These are phyloP conservation scores for Sebastes oblongus DNA, from an alignment of 2,797 vertebrate genomes.

Conservation along the genomic window DNA sequence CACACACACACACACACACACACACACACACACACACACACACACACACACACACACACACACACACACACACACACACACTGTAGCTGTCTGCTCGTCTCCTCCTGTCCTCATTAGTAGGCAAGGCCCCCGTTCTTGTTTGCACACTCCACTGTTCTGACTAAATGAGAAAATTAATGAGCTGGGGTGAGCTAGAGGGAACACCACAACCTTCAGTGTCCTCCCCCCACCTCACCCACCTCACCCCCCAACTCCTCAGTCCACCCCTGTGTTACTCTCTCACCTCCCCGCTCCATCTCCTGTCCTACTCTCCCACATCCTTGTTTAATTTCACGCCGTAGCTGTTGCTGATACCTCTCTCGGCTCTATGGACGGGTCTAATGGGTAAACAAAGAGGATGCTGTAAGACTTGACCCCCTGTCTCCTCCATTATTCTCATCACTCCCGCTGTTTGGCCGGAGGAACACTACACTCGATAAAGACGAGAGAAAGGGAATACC, in stretches of 20 bases:
- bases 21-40: constrained; percentile 16
- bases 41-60: constrained; percentile 9
- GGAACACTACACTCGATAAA: neutral
- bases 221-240: neutral
- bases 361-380: neutral
- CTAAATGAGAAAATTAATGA: constrained; percentile 83
- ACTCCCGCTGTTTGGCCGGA: neutral
- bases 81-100: constrained; percentile 36
- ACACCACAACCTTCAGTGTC: constrained; percentile 61
- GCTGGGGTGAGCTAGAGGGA: constrained; percentile 65
- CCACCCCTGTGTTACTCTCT: constrained; percentile 28
- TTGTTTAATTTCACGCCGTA: constrained; percentile 40
- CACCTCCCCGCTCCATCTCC: constrained; percentile 24
- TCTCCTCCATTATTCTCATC: neutral
- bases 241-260: constrained; percentile 10
- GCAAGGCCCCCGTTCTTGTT: constrained; percentile 71
- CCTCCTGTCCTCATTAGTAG: constrained; percentile 71
- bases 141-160: constrained; percentile 77
- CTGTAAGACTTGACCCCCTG: constrained; percentile 21
- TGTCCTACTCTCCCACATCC: constrained; percentile 10
- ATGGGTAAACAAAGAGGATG: constrained; percentile 39
- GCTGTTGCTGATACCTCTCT: constrained; percentile 16
- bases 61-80: constrained; percentile 18
- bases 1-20: constrained; percentile 16
- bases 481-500: neutral